These are phyloP conservation scores for Crotalus tigris DNA, from an alignment of 2,113 vertebrate genomes.

Conservation along the genomic window DNA sequence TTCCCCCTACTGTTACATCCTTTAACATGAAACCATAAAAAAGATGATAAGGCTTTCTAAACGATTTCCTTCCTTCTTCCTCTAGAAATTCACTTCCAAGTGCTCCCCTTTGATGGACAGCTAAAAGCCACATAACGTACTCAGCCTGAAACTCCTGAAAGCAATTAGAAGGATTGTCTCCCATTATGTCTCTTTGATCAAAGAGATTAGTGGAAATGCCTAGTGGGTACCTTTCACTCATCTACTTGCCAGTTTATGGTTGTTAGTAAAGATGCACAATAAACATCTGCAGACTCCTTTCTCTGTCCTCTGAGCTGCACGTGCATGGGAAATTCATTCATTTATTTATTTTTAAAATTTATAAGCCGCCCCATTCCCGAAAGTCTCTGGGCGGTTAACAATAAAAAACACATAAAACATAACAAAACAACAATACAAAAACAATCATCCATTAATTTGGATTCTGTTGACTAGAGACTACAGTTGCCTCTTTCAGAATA, in stretches of 20 bases:
- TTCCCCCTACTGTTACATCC: not conserved
- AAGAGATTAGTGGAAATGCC: constrained; percentile 28
- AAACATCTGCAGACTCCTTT: not conserved
- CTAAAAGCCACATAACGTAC: constrained; percentile 2
- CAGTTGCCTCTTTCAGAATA: not conserved
- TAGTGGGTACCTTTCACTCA: constrained; percentile 19
- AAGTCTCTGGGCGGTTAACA: too few species aligned
- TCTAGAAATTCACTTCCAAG: constrained; percentile 38
- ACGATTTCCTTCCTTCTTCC: constrained; percentile 32
- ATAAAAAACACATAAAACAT: too few species aligned
- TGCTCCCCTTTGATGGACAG: not conserved
- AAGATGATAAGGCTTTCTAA: constrained; percentile 37
- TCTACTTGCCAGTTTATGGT: constrained; percentile 16
- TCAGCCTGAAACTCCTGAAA: constrained; percentile 38
- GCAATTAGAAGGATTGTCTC: constrained; percentile 28
- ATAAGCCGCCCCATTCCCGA: too few species aligned
- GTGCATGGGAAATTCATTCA: constrained; percentile 3
- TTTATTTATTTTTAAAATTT: too few species aligned
- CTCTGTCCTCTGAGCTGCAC: constrained; percentile 14
- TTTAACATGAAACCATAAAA: constrained; percentile 8
- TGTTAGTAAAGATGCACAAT: constrained; percentile 8
- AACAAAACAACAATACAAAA: too few species aligned
- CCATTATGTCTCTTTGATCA: constrained; percentile 23
- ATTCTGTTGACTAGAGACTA: constrained; percentile 4
- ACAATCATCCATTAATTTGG: not conserved